Evolutionary conservation across 2,113 vertebrate species (phyloP).

Genomic region (Lasiurus cinereus): DNA sequence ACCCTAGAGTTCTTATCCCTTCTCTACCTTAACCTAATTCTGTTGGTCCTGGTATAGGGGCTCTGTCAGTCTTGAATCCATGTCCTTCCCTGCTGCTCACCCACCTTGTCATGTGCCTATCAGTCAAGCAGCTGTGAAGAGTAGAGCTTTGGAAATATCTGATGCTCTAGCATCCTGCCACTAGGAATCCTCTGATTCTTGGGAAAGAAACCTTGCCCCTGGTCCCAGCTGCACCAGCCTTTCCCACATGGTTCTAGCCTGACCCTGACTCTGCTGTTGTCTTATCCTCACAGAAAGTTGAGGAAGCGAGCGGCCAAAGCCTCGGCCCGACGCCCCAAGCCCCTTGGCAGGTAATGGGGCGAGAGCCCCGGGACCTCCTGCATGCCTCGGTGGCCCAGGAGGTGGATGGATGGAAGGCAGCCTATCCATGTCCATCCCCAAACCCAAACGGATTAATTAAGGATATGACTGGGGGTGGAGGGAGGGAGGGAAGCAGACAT

Average conservation of each 20-base stretch:
- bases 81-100: not conserved
- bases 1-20: not conserved
- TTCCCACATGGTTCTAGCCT: slow-evolving; percentile 46
- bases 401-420: slow-evolving; percentile 82
- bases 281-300: slow-evolving; percentile 89
- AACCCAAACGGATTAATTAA: slow-evolving; percentile 64
- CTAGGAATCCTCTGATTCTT: not conserved
- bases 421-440: slow-evolving; percentile 78
- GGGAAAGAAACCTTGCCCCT: not conserved
- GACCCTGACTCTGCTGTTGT: slow-evolving; percentile 75
- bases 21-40: not conserved
- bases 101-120: not conserved
- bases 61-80: not conserved
- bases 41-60: not conserved
- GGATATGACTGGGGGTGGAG: not conserved
- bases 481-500: slow-evolving; percentile 6
- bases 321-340: slow-evolving; percentile 72
- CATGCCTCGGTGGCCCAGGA: slow-evolving; percentile 66
- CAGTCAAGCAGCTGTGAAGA: not conserved
- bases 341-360: slow-evolving; percentile 87
- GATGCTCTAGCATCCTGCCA: not conserved
- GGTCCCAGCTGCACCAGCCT: not conserved
- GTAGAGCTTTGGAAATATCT: not conserved
- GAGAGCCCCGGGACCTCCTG: slow-evolving; percentile 80
- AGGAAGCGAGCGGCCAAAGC: slow-evolving; percentile 79